Percentiles rank a stretch among this genome's conserved stretches.
Conservation (phyloP, 1,140 invertebrate species). For the Drosophila lini region DNA sequence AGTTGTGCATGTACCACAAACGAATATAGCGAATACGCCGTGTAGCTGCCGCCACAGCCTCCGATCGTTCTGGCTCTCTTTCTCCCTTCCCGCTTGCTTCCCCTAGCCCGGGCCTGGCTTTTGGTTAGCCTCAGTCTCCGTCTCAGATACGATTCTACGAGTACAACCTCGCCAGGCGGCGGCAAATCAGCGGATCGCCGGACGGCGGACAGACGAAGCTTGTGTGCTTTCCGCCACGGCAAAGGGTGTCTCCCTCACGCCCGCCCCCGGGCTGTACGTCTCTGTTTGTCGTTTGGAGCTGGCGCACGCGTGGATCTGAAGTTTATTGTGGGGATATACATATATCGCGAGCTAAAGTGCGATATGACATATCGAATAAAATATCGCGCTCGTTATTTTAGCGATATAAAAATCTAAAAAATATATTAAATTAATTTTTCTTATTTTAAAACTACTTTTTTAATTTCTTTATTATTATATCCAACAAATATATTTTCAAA, state of each 20-base stretch:
- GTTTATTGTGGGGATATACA: neutral
- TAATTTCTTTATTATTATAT: too few species aligned
- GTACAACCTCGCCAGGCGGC: constrained; percentile 27
- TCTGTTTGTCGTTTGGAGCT: constrained; percentile 8
- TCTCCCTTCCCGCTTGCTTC: neutral
- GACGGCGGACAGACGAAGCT: constrained; percentile 46
- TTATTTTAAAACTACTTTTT: neutral
- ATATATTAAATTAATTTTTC: neutral
- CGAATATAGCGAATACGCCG: constrained; percentile 76
- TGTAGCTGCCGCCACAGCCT: constrained; percentile 67
- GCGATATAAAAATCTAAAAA: neutral
- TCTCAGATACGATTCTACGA: constrained; percentile 9
- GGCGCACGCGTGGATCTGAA: constrained; percentile 19
- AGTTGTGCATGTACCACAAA: constrained; percentile 76
- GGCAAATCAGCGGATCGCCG: constrained; percentile 37
- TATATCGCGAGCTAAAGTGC: neutral
- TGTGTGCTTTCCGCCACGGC: constrained; percentile 52
- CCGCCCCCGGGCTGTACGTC: neutral
- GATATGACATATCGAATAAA: neutral
- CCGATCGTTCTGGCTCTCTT: constrained; percentile 31
- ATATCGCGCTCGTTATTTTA: neutral
- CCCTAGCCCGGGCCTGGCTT: constrained; percentile 29
- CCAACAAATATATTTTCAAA: too few species aligned
- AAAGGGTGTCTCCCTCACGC: constrained; percentile 46
- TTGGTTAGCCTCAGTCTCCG: constrained; percentile 18